phyloP scores from a whole-genome alignment of 2,888 invertebrate genomes.

The Cryptus armator region DNA sequence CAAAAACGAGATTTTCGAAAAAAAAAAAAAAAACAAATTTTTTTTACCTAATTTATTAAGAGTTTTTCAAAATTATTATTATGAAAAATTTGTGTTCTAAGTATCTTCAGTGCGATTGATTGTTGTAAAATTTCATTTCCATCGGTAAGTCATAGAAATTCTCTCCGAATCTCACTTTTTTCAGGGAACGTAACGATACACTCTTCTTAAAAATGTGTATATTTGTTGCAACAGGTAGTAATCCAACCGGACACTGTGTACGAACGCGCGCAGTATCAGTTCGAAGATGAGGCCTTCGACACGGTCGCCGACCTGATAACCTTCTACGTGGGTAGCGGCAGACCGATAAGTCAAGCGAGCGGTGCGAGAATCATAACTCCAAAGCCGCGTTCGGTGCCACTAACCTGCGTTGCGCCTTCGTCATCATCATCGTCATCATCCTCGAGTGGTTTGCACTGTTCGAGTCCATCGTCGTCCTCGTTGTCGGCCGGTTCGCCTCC shows the following conservation, averaged over 20 bases:
- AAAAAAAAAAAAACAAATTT: no score
- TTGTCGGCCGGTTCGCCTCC: constrained; percentile 85
- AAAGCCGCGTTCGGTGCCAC: constrained; percentile 92
- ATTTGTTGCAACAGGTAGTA: constrained; percentile 87
- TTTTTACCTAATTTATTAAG: no score
- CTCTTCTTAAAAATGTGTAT: not conserved
- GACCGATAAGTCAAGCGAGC: constrained; percentile 95
- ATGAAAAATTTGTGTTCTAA: no score
- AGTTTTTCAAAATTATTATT: no score
- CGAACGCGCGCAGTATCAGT: constrained; percentile 96
- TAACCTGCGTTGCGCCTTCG: constrained; percentile 84
- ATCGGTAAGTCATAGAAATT: no score
- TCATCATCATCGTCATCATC: constrained; percentile 72
- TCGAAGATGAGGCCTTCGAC: constrained; percentile 97
- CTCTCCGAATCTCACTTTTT: no score
- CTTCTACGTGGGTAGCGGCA: constrained; percentile 96
- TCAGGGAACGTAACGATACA: no score
- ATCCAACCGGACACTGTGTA: constrained; percentile 96
- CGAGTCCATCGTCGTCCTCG: constrained; percentile 87
- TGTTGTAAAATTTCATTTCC: no score
- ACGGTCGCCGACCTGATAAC: constrained; percentile 97
- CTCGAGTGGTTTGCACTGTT: constrained; percentile 80
- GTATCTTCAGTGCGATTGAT: no score
- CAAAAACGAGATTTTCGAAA: no score
- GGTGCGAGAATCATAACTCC: constrained; percentile 95